A percentile compares a stretch with the other conserved stretches of the same genome.
Evolutionary conservation across 2,797 vertebrate genomes (phyloP).

Genomic region (Carapus acus): DNA sequence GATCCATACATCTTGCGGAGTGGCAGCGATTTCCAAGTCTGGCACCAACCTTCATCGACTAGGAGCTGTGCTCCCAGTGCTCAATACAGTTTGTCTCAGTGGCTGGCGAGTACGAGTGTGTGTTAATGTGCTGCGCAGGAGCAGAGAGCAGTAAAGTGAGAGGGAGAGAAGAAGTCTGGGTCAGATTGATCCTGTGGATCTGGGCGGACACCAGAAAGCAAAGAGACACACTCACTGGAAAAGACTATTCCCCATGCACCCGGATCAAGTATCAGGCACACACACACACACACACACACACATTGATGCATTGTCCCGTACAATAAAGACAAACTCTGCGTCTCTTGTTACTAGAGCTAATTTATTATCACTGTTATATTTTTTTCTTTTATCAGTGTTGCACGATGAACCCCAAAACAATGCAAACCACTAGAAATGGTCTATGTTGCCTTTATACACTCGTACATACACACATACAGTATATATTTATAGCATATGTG

Average conservation of each 20-base stretch:
- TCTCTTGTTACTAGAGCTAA: conserved; percentile 67
- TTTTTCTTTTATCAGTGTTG: conserved; percentile 76
- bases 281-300: neutral
- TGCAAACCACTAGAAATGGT: conserved; percentile 80
- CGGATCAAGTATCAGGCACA: conserved; percentile 7
- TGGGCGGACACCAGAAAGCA: conserved; percentile 40
- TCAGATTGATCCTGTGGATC: conserved; percentile 55
- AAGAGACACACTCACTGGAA: conserved; percentile 29
- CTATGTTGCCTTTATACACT: conserved; percentile 62
- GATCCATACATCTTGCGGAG: conserved; percentile 43
- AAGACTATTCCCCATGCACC: conserved; percentile 30
- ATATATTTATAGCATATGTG: conserved; percentile 61
- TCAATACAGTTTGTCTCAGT: conserved; percentile 57
- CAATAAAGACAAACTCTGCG: conserved; percentile 42
- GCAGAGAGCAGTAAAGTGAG: conserved; percentile 25
- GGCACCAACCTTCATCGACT: conserved; percentile 55
- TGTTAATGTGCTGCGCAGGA: conserved; percentile 49
- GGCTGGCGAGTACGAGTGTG: conserved; percentile 7
- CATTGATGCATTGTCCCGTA: neutral
- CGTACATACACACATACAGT: conserved; percentile 71
- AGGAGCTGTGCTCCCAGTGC: conserved; percentile 37
- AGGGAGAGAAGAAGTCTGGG: conserved; percentile 28
- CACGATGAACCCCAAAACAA: conserved; percentile 85
- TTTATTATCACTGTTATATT: conserved; percentile 78
- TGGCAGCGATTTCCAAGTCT: conserved; percentile 53